Percentiles rank a stretch among this genome's conserved stretches.
Conservation (phyloP, 2,113 vertebrate species). For the Chiloscyllium plagiosum region DNA sequence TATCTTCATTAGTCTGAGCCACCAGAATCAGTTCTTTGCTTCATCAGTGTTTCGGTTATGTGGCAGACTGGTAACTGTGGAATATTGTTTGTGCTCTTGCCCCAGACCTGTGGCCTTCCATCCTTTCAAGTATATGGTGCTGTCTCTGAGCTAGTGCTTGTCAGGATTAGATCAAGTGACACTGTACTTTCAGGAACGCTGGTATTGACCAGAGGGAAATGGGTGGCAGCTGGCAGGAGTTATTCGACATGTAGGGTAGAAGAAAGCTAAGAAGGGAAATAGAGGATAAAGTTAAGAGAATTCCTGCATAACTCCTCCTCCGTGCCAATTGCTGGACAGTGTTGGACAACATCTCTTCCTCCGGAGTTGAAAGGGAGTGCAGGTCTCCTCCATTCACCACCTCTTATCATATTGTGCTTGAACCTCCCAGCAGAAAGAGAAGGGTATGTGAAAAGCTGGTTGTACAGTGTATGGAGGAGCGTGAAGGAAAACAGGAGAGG, state of each 20-base stretch:
- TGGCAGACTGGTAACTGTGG: too few relatives aligned
- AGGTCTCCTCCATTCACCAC: neutral
- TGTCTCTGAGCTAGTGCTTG: too few relatives aligned
- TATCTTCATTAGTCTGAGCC: too few relatives aligned
- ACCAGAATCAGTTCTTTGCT: too few relatives aligned
- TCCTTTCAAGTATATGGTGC: too few relatives aligned
- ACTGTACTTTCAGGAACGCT: neutral
- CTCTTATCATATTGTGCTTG: neutral
- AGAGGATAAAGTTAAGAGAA: neutral
- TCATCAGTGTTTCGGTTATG: too few relatives aligned
- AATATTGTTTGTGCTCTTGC: too few relatives aligned
- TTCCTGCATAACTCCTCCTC: neutral
- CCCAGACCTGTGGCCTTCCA: too few relatives aligned
- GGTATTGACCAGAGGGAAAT: neutral
- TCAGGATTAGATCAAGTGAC: too few relatives aligned
- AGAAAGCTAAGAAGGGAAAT: neutral
- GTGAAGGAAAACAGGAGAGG: neutral
- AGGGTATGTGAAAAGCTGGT: neutral
- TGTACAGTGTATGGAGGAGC: neutral
- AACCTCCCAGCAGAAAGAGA: neutral
- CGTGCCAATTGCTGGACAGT: neutral
- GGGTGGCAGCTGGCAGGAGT: neutral
- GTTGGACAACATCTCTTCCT: neutral
- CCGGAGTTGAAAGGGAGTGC: neutral
- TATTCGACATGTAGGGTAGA: neutral